Evolutionary conservation across 1,140 invertebrate species (phyloP).

Genomic region (Ceratina japonica): DNA sequence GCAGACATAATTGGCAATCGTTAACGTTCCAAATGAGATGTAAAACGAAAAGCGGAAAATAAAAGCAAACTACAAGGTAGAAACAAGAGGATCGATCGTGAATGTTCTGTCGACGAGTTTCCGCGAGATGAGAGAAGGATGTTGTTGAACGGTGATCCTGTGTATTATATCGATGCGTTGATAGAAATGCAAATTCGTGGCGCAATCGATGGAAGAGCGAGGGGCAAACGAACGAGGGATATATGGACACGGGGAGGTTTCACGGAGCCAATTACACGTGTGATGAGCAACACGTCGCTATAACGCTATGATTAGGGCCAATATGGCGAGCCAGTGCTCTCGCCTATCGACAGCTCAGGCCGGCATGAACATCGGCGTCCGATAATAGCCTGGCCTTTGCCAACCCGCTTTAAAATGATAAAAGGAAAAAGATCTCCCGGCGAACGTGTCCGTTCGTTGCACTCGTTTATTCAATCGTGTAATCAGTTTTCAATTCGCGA

Average conservation of each 20-base stretch:
- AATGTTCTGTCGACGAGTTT: background rate
- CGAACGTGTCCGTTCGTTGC: constrained; percentile 2
- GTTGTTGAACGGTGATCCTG: background rate
- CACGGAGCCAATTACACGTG: constrained; percentile 62
- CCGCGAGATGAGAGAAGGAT: background rate
- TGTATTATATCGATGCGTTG: constrained; percentile 5
- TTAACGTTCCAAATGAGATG: too few relatives aligned
- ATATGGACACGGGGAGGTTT: constrained; percentile 42
- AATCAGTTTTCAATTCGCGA: too few relatives aligned
- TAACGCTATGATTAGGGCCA: constrained; percentile 56
- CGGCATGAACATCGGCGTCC: constrained; percentile 50
- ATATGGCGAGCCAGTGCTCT: constrained; percentile 36
- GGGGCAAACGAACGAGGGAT: constrained; percentile 43
- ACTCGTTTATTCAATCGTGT: background rate
- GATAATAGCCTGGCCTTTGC: constrained; percentile 51
- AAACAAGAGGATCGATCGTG: background rate
- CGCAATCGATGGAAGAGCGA: constrained; percentile 16
- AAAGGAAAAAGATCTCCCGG: constrained; percentile 32
- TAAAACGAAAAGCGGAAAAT: too few relatives aligned
- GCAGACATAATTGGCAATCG: too few relatives aligned
- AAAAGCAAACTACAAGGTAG: background rate
- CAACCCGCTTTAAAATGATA: constrained; percentile 34
- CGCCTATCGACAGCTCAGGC: constrained; percentile 52
- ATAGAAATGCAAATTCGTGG: constrained; percentile 60
- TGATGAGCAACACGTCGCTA: constrained; percentile 57